Percentiles rank a stretch among this genome's conserved stretches.
Conservation (phyloP, 2,797 vertebrate species). For the Spheniscus humboldti region DNA sequence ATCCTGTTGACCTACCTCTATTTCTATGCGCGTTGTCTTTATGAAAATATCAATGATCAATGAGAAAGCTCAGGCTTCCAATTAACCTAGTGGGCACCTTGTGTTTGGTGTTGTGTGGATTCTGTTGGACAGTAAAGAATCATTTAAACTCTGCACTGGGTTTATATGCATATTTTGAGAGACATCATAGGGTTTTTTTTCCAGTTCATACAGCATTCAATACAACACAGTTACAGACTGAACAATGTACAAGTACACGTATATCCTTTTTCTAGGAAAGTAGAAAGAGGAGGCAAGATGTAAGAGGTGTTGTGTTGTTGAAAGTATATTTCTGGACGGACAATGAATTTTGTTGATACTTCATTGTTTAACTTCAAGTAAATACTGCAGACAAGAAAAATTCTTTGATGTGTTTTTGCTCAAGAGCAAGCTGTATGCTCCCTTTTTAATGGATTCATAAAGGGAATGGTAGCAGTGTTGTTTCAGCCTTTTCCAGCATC, state of each 20-base stretch:
- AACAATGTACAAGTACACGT: not conserved
- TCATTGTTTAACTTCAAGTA: not conserved
- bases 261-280: not conserved
- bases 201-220: not conserved
- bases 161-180: not conserved
- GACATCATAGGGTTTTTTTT: accelerated
- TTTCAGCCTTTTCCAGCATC: not conserved
- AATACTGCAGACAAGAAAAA: not conserved
- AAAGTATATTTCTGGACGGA: not conserved
- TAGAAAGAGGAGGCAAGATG: not conserved
- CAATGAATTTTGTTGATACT: not conserved
- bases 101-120: not conserved
- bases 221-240: not conserved
- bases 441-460: not conserved
- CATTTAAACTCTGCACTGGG: not conserved
- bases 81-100: not conserved
- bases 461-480: not conserved
- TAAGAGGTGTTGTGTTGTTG: not conserved
- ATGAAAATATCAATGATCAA: not conserved
- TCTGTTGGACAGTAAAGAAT: not conserved
- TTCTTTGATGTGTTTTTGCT: not conserved
- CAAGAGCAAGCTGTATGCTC: not conserved
- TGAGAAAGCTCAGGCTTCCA: not conserved
- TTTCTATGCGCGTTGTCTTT: not conserved
- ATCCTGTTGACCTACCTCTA: not conserved